These are phyloP conservation scores for Ivindomyrus marchei DNA, from an alignment of 2,113 vertebrate species.

Conservation along the genomic window DNA sequence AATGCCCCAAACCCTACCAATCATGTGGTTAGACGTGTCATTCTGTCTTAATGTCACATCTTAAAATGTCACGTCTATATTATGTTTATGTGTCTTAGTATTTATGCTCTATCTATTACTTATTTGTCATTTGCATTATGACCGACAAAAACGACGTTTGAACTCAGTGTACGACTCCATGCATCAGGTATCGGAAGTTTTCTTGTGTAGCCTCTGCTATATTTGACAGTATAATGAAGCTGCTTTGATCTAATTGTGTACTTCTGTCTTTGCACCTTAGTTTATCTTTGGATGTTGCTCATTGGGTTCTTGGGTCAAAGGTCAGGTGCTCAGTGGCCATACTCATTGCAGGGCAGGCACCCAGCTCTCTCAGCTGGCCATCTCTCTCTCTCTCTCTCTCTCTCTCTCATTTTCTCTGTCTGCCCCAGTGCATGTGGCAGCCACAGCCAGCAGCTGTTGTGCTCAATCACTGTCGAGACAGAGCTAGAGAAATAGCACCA, in stretches of 20 bases:
- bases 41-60: background rate
- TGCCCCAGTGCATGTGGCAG: conserved; percentile 48
- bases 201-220: background rate
- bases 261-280: background rate
- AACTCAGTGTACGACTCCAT: background rate
- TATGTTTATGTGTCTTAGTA: background rate
- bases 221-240: background rate
- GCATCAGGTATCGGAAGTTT: background rate
- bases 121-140: background rate
- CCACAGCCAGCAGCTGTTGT: conserved; percentile 47
- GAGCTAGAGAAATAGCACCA: background rate
- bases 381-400: conserved; percentile 18
- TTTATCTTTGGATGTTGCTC: background rate
- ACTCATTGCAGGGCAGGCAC: background rate
- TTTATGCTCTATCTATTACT: background rate
- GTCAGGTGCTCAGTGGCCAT: background rate
- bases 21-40: background rate
- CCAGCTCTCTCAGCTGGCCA: background rate
- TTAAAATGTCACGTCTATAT: background rate
- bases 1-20: background rate
- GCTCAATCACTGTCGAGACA: conserved; percentile 40
- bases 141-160: background rate
- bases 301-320: conserved; percentile 1
- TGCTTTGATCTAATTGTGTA: background rate
- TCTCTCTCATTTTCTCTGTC: background rate